Conservation (phyloP, 2,113 vertebrate genomes). For the Orycteropus afer region DNA sequence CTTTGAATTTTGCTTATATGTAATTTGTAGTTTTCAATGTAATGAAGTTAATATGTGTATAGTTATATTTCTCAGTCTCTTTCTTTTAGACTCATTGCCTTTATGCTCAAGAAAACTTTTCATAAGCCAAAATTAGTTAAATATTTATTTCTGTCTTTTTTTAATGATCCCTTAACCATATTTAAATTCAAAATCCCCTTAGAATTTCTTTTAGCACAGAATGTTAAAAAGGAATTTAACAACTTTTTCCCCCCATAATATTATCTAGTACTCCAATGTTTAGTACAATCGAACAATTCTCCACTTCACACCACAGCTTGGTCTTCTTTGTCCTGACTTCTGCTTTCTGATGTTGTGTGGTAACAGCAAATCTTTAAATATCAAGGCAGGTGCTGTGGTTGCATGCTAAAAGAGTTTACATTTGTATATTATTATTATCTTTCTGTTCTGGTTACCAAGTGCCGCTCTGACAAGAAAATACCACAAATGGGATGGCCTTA, state of each 20-base stretch:
- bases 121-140: conserved; percentile 3
- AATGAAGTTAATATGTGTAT: neutral
- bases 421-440: neutral
- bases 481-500: too few species aligned
- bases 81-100: neutral
- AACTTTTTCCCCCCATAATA: neutral
- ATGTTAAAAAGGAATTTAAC: conserved; percentile 19
- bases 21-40: conserved; percentile 20
- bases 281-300: neutral
- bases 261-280: neutral
- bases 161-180: neutral
- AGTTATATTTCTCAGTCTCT: neutral
- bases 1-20: conserved; percentile 45
- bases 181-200: conserved; percentile 2
- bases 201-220: neutral
- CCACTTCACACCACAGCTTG: neutral
- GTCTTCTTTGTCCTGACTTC: neutral
- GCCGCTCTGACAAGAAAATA: too few species aligned
- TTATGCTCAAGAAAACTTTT: neutral
- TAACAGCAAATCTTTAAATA: conserved; percentile 44
- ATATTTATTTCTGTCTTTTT: conserved; percentile 32
- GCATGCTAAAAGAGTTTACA: neutral
- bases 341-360: neutral
- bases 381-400: neutral
- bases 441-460: too few species aligned